These are phyloP conservation scores for Conistra vaccinii DNA, from an alignment of 2,888 invertebrate genomes.

Conservation along the genomic window DNA sequence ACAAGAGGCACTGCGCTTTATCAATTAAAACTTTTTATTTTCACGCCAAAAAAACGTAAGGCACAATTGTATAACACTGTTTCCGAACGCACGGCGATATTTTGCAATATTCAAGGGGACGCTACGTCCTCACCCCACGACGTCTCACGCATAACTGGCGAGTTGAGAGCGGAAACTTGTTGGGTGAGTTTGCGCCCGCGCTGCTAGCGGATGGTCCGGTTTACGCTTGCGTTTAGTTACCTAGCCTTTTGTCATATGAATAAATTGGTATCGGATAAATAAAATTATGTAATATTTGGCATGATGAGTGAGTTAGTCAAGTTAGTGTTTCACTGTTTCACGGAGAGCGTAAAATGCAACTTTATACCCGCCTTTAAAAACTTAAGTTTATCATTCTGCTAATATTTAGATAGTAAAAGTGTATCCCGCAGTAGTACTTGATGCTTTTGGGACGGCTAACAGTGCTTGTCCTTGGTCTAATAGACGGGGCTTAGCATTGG, in stretches of 20 bases:
- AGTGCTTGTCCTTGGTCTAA: constrained; percentile 51
- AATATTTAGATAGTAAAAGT: constrained; percentile 54
- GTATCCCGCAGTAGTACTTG: constrained; percentile 37
- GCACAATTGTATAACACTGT: constrained; percentile 83
- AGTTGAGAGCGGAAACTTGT: constrained; percentile 79
- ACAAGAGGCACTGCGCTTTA: constrained; percentile 71
- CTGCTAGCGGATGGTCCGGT: constrained; percentile 87
- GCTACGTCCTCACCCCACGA: constrained; percentile 77
- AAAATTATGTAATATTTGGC: constrained; percentile 80
- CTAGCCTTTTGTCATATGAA: constrained; percentile 84
- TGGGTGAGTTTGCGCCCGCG: constrained; percentile 82
- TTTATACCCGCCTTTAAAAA: constrained; percentile 21
- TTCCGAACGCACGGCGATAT: constrained; percentile 81
- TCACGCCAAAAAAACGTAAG: constrained; percentile 78
- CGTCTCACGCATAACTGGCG: constrained; percentile 82
- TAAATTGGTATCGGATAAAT: constrained; percentile 76
- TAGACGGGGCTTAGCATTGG: constrained; percentile 53
- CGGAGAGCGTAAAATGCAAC: constrained; percentile 28
- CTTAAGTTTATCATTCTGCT: constrained; percentile 21
- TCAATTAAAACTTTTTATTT: constrained; percentile 72
- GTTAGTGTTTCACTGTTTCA: constrained; percentile 47
- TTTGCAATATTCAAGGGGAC: constrained; percentile 71
- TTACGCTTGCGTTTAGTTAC: constrained; percentile 79
- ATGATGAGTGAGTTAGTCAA: constrained; percentile 49
- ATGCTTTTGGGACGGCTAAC: constrained; percentile 46